These are phyloP conservation scores for Nycticorax nycticorax DNA, from an alignment of 2,113 vertebrate species.

Conservation along the genomic window DNA sequence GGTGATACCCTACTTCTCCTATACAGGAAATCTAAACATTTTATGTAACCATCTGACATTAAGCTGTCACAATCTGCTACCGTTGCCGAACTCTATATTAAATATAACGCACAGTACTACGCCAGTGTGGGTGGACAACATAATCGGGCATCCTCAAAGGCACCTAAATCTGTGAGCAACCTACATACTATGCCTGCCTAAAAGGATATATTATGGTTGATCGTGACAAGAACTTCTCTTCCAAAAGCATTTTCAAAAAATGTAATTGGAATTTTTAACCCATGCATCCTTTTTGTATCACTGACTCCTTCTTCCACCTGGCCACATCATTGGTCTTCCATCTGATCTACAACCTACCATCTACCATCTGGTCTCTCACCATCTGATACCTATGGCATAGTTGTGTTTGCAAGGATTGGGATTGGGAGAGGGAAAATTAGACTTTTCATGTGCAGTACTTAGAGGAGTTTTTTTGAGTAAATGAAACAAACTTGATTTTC, in stretches of 20 bases:
- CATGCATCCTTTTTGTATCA: not conserved
- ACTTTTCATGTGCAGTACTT: not conserved
- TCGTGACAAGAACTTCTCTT: slow-evolving; percentile 17
- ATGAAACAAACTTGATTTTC: not conserved
- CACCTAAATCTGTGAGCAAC: slow-evolving; percentile 52
- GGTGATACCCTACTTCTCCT: not conserved
- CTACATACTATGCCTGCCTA: slow-evolving; percentile 1
- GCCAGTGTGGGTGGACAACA: slow-evolving; percentile 52
- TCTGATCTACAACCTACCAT: not conserved
- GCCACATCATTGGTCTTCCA: not conserved
- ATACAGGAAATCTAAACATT: slow-evolving; percentile 17
- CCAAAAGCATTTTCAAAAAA: not conserved
- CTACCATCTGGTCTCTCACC: not conserved
- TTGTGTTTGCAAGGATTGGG: not conserved
- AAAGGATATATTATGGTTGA: not conserved
- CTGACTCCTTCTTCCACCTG: not conserved
- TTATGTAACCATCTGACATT: slow-evolving; percentile 33
- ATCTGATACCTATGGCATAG: not conserved
- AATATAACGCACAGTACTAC: not conserved
- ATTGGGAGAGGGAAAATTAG: not conserved
- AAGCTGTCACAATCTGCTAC: slow-evolving; percentile 45
- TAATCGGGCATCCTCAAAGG: slow-evolving; percentile 38
- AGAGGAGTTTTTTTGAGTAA: not conserved
- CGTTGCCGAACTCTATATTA: not conserved
- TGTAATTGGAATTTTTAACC: not conserved